Conservation (phyloP, 2,113 vertebrate species). For the Cebidichthys violaceus region DNA sequence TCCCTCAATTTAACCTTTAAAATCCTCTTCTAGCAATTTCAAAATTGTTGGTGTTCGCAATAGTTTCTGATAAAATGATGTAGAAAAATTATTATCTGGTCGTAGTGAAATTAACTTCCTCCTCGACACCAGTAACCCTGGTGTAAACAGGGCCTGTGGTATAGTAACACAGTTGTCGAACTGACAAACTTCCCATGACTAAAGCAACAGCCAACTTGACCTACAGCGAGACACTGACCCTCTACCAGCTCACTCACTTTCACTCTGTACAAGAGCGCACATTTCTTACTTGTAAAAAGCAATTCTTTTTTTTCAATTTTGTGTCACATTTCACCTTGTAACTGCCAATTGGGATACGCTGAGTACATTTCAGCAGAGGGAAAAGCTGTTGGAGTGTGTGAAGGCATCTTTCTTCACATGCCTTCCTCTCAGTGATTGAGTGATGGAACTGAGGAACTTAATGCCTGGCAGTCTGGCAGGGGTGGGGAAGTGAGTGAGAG, state of each 20-base stretch:
- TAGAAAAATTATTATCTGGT: neutral
- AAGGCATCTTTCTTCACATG: constrained; percentile 40
- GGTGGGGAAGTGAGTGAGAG: constrained; percentile 9
- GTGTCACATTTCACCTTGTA: constrained; percentile 70
- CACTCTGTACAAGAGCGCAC: constrained; percentile 18
- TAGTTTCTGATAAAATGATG: neutral
- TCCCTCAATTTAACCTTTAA: neutral
- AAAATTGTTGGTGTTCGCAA: neutral
- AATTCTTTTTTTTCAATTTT: constrained; percentile 38
- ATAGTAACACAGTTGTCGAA: neutral
- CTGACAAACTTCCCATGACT: constrained; percentile 6
- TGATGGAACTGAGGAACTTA: constrained; percentile 48
- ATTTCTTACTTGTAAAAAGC: constrained; percentile 43
- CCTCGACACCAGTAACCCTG: neutral
- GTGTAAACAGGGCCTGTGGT: constrained; percentile 3
- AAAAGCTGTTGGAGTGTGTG: constrained; percentile 56
- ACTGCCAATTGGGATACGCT: constrained; percentile 48
- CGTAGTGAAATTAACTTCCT: neutral
- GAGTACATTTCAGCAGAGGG: constrained; percentile 53
- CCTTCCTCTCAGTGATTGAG: constrained; percentile 55
- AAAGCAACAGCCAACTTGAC: constrained; percentile 38
- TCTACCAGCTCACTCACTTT: constrained; percentile 40
- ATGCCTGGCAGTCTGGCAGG: constrained; percentile 46
- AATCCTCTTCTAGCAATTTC: neutral
- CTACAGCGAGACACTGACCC: constrained; percentile 23